These are phyloP conservation scores for Cataglyphis cursor DNA, from an alignment of 2,888 invertebrate species.

Conservation along the genomic window DNA sequence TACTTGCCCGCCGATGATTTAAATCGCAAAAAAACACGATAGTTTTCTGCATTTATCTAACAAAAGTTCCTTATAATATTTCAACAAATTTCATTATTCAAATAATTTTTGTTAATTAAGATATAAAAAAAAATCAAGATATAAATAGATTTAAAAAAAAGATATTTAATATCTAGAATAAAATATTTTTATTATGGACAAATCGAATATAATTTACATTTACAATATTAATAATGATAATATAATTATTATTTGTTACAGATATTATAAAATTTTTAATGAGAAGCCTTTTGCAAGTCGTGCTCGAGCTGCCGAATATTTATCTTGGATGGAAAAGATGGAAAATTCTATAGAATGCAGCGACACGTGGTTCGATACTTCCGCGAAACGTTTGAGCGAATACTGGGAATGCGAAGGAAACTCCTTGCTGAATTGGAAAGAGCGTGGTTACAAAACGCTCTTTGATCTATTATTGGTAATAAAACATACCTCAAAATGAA, in stretches of 20 bases:
- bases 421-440: conserved; percentile 91
- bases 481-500: not conserved
- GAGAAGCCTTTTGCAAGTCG: conserved; percentile 62
- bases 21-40: not conserved
- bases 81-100: not conserved
- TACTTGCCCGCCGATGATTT: conserved; percentile 17
- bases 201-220: not conserved
- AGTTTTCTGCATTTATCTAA: not conserved
- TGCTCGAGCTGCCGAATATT: conserved; percentile 86
- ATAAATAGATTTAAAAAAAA: not conserved
- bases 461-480: conserved; percentile 91
- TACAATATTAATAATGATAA: not conserved
- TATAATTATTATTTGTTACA: conserved; percentile 40
- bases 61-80: not conserved
- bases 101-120: not conserved
- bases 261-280: conserved; percentile 63
- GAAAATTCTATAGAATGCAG: conserved; percentile 89
- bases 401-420: conserved; percentile 92
- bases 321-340: conserved; percentile 89
- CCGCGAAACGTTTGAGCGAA: conserved; percentile 89
- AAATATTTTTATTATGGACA: not conserved
- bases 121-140: not conserved
- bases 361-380: conserved; percentile 90
- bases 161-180: not conserved
- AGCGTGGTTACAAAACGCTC: conserved; percentile 90